Evolutionary conservation across 1,140 invertebrate species (phyloP).

Genomic region (Cyclina sinensis): DNA sequence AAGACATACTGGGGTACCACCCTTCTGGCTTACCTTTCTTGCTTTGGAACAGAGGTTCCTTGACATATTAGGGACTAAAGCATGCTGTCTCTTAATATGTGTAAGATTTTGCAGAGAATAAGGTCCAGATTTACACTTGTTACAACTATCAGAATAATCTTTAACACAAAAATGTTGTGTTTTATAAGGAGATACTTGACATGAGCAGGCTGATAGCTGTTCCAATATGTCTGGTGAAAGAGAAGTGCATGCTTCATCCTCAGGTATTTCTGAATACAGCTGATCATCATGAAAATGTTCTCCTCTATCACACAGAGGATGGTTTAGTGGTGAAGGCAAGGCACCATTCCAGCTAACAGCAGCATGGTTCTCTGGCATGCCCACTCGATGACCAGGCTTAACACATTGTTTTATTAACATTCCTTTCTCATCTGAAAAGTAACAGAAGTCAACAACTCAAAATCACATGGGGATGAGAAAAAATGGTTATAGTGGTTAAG

Average conservation of each 20-base stretch:
- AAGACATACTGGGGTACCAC: conserved; percentile 56
- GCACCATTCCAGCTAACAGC: conserved; percentile 91
- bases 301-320: conserved; percentile 88
- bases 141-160: conserved; percentile 54
- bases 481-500: too few species aligned
- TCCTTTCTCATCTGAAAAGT: conserved; percentile 85
- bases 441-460: too few species aligned
- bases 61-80: conserved; percentile 13
- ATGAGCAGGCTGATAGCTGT: conserved; percentile 78
- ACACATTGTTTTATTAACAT: conserved; percentile 79
- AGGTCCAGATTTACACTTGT: conserved; percentile 55
- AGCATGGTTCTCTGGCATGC: conserved; percentile 69
- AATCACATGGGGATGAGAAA: too few species aligned
- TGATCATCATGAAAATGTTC: conserved; percentile 64
- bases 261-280: conserved; percentile 78
- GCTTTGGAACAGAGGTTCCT: conserved; percentile 2
- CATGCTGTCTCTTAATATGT: conserved; percentile 57
- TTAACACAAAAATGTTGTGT: conserved; percentile 6
- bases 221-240: conserved; percentile 75
- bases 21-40: background rate
- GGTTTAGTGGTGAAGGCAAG: conserved; percentile 93
- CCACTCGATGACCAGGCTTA: conserved; percentile 81
- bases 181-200: conserved; percentile 72
- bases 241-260: conserved; percentile 67
- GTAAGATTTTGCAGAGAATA: conserved; percentile 54